Conservation (phyloP, 2,113 vertebrate species). For the Bombycilla garrulus region DNA sequence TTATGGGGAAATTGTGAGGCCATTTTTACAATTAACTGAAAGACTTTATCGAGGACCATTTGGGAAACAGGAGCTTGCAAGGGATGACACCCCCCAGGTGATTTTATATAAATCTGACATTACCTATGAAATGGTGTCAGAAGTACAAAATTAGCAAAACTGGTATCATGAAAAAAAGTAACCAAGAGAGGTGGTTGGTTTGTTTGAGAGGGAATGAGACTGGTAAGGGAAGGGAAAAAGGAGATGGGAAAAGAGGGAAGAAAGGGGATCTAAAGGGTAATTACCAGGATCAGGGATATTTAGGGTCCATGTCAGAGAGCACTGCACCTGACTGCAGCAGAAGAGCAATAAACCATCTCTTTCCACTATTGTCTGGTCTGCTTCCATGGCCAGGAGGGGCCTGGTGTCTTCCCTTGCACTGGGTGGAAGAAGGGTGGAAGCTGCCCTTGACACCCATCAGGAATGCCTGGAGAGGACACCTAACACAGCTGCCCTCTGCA, state of each 20-base stretch:
- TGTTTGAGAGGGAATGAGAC: background rate
- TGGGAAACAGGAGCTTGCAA: background rate
- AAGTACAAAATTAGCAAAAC: background rate
- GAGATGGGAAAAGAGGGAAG: background rate
- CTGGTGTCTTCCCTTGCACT: rapidly evolving
- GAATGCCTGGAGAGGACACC: background rate
- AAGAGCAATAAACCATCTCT: background rate
- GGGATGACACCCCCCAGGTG: rapidly evolving
- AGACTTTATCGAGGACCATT: background rate
- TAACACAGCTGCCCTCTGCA: background rate
- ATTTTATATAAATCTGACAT: background rate
- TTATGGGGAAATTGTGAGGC: background rate
- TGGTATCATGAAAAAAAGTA: background rate
- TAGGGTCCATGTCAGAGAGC: background rate
- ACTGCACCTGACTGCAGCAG: background rate
- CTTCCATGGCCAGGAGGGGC: background rate
- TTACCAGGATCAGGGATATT: background rate
- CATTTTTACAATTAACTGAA: background rate
- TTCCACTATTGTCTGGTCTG: background rate
- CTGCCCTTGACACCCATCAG: background rate
- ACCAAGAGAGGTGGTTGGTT: background rate
- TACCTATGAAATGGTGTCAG: background rate
- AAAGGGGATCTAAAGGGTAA: background rate
- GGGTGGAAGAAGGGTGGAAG: background rate
- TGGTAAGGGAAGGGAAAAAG: background rate